These are phyloP conservation scores for Criorhina ranunculi DNA, from an alignment of 2,888 invertebrate species.

Conservation along the genomic window DNA sequence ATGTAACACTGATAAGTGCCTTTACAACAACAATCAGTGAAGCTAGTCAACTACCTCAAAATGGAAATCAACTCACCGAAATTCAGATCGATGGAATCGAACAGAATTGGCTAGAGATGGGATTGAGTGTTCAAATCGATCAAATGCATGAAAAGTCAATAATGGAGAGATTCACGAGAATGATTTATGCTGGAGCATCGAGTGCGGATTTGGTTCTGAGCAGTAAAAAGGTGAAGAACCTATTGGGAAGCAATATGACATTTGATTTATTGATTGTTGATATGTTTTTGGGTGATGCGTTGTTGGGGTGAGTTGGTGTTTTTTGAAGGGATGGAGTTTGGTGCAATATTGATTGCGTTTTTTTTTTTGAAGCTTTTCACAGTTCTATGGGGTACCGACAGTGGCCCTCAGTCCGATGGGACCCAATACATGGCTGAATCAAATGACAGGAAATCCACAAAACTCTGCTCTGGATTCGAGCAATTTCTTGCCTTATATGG, in stretches of 20 bases:
- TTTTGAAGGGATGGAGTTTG: background rate
- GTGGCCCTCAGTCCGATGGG: slow-evolving; percentile 84
- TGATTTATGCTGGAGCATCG: slow-evolving; percentile 83
- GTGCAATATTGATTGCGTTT: slow-evolving; percentile 2
- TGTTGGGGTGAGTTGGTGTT: slow-evolving; percentile 81
- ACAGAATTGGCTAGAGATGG: slow-evolving; percentile 83
- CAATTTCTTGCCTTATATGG: slow-evolving; percentile 83
- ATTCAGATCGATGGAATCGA: slow-evolving; percentile 81
- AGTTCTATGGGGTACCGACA: slow-evolving; percentile 82
- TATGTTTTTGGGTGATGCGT: slow-evolving; percentile 85
- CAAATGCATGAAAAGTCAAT: slow-evolving; percentile 82
- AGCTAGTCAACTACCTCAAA: slow-evolving; percentile 70
- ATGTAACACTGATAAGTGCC: slow-evolving; percentile 83
- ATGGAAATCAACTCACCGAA: slow-evolving; percentile 79
- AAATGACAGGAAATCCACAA: slow-evolving; percentile 85
- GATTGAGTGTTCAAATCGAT: slow-evolving; percentile 81
- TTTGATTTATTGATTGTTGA: slow-evolving; percentile 84
- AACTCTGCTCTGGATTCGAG: slow-evolving; percentile 85
- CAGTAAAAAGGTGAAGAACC: slow-evolving; percentile 80
- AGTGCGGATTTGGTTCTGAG: slow-evolving; percentile 82
- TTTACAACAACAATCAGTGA: slow-evolving; percentile 69
- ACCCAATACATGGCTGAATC: slow-evolving; percentile 84
- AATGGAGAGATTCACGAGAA: slow-evolving; percentile 82
- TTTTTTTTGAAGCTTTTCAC: slow-evolving; percentile 83
- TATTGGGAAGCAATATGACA: slow-evolving; percentile 80